Evolutionary conservation across 2,797 vertebrate species (phyloP), one percentile per base, ranked within the genome.

Genomic region (Rhadinocentrus ornatus): DNA sequence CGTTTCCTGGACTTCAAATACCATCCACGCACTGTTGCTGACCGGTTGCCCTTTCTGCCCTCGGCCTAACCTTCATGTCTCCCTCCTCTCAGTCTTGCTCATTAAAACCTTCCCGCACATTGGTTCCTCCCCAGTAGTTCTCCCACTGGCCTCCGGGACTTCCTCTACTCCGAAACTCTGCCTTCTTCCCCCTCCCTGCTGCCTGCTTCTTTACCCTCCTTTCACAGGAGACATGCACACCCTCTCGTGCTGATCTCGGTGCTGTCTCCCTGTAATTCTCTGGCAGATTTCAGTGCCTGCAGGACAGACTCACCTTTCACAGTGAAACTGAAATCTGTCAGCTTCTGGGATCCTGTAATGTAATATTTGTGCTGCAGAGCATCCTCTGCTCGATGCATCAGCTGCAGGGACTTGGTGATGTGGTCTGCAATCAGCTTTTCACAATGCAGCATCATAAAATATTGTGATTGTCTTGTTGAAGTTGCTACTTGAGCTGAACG

Each of bases 101-200:
- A 92, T 93, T 91, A 93, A 91, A 90, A 81, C 66, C 69, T 74
- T 39, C 70, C 78, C 67, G 8, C 57, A 60, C 62, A 57, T 57
- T 13, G 3, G 55, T 84, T 85, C 57, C 69, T 80, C 41, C 63
- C 84, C 73, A 80, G 87, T 84, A 87, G 80, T 79, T 80, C 76
- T 73, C 66, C 35, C 6, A 0, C 73, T 60, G 66, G 66, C 84
- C 78, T 81, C 80, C 80, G 56, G 56, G 88, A 88, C 69, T 86
- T 89, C 82, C 59, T 76, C 55, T 27, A 55, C 54, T 78, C 69
- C n/a, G 46, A 81, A 37, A 52, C 62, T 67, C 29, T 2, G 27
- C 72, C 29, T 75, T 56, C 70, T 67, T 73, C 62, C 59, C 61
- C 20, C 4, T 76, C 77, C 29, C 56, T 66, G 69, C 59, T 58